phyloP scores from a whole-genome alignment of 2,797 vertebrate genomes.

The Myotis myotis region DNA sequence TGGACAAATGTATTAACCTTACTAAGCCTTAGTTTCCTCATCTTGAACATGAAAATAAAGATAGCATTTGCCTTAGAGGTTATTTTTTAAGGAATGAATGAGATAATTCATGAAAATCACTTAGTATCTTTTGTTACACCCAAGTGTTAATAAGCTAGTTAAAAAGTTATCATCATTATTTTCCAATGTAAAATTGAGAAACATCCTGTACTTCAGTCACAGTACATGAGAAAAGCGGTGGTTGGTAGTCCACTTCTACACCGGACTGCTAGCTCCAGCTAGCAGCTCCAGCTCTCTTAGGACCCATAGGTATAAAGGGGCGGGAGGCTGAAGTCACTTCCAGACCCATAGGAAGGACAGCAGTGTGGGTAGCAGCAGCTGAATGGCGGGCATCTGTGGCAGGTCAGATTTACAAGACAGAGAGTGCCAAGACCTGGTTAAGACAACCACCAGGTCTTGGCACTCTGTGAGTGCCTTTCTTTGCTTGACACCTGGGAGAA shows the following conservation, averaged over 20 bases:
- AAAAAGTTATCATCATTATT: not conserved
- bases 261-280: too few species aligned
- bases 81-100: not conserved
- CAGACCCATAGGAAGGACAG: not conserved
- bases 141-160: not conserved
- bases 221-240: not conserved
- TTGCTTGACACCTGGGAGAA: not conserved
- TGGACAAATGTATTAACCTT: not conserved
- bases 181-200: not conserved
- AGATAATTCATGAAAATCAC: not conserved
- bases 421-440: not conserved
- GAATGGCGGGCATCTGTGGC: not conserved
- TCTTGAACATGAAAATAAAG: not conserved
- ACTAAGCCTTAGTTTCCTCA: not conserved
- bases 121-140: not conserved
- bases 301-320: fast-evolving
- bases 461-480: not conserved
- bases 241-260: not conserved
- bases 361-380: not conserved
- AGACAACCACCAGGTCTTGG: not conserved
- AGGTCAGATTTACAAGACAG: not conserved
- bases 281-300: not conserved
- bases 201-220: not conserved
- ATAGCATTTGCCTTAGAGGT: not conserved
- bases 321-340: not conserved